These are phyloP conservation scores for Brachymystax lenok DNA, from an alignment of 2,797 vertebrate genomes.

Conservation along the genomic window DNA sequence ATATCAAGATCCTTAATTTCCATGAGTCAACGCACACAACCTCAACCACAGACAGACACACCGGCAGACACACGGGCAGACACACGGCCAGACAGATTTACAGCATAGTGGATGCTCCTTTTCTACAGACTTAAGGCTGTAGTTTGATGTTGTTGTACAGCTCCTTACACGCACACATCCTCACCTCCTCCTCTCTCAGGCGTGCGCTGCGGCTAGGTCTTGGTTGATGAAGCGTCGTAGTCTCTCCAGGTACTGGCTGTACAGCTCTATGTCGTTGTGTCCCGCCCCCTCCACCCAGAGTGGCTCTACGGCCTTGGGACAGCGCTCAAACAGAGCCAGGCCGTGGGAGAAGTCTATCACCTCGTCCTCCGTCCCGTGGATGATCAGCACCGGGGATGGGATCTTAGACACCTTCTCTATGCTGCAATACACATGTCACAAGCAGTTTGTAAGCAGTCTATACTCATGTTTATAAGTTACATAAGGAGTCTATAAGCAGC, in stretches of 20 bases:
- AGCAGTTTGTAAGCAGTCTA: not conserved
- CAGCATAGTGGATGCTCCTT: no score
- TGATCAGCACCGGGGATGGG: slow-evolving; percentile 96
- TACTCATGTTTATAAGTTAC: not conserved
- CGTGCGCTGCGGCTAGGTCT: slow-evolving; percentile 87
- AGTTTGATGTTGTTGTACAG: no score
- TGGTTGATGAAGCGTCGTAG: slow-evolving; percentile 96
- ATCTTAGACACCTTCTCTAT: slow-evolving; percentile 99
- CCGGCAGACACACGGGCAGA: not conserved
- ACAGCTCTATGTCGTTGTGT: slow-evolving; percentile 99
- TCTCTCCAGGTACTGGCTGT: slow-evolving; percentile 98
- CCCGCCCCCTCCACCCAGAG: slow-evolving; percentile 98
- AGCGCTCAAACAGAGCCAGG: slow-evolving; percentile 94
- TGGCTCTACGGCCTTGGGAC: slow-evolving; percentile 96
- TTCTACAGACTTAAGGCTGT: no score
- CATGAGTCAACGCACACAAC: not conserved
- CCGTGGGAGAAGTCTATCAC: slow-evolving; percentile 99
- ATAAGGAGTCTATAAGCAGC: no score
- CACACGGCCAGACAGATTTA: no score
- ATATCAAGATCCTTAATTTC: slow-evolving; percentile 37
- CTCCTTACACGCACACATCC: no score
- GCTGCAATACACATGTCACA: slow-evolving; percentile 66
- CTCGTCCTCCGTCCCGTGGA: slow-evolving; percentile 96
- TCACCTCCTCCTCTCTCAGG: slow-evolving; percentile 68
- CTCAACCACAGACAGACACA: not conserved